A percentile compares a stretch with the other conserved stretches of the same genome.
These are phyloP conservation scores for Ctenosaura bakeri DNA, from an alignment of 2,797 vertebrate genomes.

Conservation along the genomic window DNA sequence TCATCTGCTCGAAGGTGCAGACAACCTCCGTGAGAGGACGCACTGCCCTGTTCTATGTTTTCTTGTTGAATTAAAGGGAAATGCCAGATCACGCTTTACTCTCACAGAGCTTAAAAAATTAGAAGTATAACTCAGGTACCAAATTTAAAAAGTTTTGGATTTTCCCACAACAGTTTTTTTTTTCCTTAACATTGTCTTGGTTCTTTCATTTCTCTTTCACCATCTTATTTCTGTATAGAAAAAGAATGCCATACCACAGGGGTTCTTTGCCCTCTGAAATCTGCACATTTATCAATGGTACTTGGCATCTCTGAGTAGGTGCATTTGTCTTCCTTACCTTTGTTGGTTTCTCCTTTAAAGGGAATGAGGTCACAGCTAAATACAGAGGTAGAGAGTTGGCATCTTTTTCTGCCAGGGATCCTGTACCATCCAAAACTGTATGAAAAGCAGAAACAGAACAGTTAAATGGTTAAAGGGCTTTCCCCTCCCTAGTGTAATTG, in stretches of 20 bases:
- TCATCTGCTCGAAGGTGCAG: too few relatives aligned
- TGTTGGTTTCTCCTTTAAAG: neutral
- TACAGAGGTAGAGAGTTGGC: neutral
- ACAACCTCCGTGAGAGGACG: too few relatives aligned
- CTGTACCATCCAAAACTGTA: neutral
- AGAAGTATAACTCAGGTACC: neutral
- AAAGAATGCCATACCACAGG: neutral
- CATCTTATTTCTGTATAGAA: neutral
- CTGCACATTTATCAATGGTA: neutral
- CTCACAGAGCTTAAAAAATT: neutral
- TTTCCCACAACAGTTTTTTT: neutral
- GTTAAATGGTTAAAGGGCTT: neutral
- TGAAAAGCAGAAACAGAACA: neutral
- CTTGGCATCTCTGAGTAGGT: neutral
- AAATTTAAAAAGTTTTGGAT: neutral
- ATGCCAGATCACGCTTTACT: neutral
- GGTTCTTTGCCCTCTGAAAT: neutral
- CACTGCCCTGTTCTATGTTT: neutral
- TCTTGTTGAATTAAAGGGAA: neutral
- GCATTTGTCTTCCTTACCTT: neutral
- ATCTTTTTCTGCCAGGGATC: neutral
- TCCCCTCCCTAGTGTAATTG: neutral
- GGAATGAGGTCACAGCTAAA: neutral
- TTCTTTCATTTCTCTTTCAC: neutral
- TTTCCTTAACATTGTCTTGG: neutral